Base-by-base conservation (phyloP, 1,140 invertebrate genomes). In the Eupeodes corollae region DNA sequence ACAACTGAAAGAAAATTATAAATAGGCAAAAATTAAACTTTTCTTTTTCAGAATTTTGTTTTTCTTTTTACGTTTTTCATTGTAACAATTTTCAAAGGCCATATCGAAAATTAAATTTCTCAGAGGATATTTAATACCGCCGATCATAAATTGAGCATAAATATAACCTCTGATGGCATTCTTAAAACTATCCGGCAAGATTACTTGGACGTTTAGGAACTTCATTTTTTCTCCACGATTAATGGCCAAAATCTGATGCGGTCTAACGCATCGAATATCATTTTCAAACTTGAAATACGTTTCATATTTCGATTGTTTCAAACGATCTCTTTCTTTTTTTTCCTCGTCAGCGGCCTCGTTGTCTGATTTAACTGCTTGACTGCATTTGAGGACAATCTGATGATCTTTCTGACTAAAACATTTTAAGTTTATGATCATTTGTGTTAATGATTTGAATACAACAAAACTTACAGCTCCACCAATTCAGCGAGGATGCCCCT, bases 161-260 rank as follows among this genome's bases (percentile, higher is more conserved):
- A 77, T 78, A 55, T 77, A 79, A 44, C 71, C 63, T 46, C 73
- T 73, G 12, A 86, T 75, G 54, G 69, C 66, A n/a, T 73, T 61
- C 54, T 79, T 76, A 41, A 89, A 72, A 57, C 68, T 75, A 42
- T 82, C 75, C 6, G 82, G 79, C 30, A 89, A 68, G 21, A 73
- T 65, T 12, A 91, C 67, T 72, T 90, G 91, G 0, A 91, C 82
- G 6, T 72, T 73, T 1, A 94, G 66, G 42, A 87, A 73, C 64
- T 92, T 91, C 48, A 82, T 71, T 39, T 78, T 75, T 67, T 92
- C 88, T 2, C 84, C 89, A 52, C 90, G 73, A 68, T 91, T 92
- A 11, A 94, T 79, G 10, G 91, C 90, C 44, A 93, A 67, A 43
- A 85, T 79, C 61, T 91, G 86, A 75, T 94, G 83, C 16, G 86